Conservation (phyloP, 2,888 invertebrate genomes). For the Bembecia ichneumoniformis region DNA sequence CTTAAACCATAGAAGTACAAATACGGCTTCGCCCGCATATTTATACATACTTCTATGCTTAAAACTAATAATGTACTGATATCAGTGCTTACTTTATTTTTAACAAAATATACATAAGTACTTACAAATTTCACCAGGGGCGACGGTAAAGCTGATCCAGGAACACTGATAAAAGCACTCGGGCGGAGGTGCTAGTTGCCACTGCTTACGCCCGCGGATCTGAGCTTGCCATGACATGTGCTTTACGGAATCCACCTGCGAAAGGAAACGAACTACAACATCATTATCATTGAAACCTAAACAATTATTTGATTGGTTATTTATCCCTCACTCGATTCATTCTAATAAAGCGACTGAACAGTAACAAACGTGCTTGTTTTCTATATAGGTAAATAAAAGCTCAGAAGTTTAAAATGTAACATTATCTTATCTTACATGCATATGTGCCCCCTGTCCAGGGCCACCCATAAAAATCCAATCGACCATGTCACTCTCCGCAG, state of each 20-base stretch:
- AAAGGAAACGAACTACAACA: slow-evolving; percentile 1
- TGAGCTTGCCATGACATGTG: slow-evolving; percentile 98
- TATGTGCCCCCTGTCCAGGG: slow-evolving; percentile 92
- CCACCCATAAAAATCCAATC: slow-evolving; percentile 99
- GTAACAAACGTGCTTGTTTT: too few relatives aligned
- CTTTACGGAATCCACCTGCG: slow-evolving; percentile 92
- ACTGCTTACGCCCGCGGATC: slow-evolving; percentile 87
- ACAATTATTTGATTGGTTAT: too few relatives aligned
- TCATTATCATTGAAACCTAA: too few relatives aligned
- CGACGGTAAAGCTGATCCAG: slow-evolving; percentile 78
- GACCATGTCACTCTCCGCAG: slow-evolving; percentile 89
- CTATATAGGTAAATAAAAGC: too few relatives aligned
- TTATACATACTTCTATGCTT: too few relatives aligned
- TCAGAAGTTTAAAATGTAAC: too few relatives aligned
- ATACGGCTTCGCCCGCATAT: too few relatives aligned
- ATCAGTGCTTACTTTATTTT: too few relatives aligned
- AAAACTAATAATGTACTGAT: too few relatives aligned
- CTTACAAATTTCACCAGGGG: slow-evolving; percentile 93
- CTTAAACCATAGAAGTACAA: too few relatives aligned
- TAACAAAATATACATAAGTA: slow-evolving; percentile 4
- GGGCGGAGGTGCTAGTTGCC: slow-evolving; percentile 92
- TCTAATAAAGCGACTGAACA: too few relatives aligned
- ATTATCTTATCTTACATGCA: slow-evolving; percentile 92
- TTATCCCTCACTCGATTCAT: too few relatives aligned
- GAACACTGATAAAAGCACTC: slow-evolving; percentile 89